Evolutionary conservation across 2,113 vertebrate genomes (phyloP), one percentile per base, ranked within the genome.

Genomic region (Nanorana parkeri): DNA sequence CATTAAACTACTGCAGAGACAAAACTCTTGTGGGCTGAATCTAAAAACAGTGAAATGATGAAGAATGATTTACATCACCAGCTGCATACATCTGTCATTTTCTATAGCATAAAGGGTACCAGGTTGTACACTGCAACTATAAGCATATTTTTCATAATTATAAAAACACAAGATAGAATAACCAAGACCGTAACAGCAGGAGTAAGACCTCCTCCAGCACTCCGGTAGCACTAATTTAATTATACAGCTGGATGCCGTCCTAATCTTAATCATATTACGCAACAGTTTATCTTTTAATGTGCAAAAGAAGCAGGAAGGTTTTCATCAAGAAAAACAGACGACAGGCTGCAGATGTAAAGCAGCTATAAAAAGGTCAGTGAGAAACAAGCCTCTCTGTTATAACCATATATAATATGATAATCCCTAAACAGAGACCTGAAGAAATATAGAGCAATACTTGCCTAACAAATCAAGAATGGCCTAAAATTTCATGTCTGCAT

Each of bases 211-310:
- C 56, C 41, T 66, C 41, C 41, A 54, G 60, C 41, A 66, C 17
- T 11, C 36, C 54, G 56, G 21, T 77, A 77, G 54, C 29, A 51
- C 75, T 64, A 61, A 80, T 80, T 69, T 47, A 47, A 69, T 80
- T 71, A 69, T 80, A 60, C 55, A 69, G 66, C 66, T 80, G 78
- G 66, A 80, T 68, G 32, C 54, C 66, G 23, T 69, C 67, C 52
- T 80, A 47, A 68, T 80, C 54, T 69, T 68, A 68, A 79, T 79
- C 66, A 68, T 47, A 60, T 61, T 54, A 69, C 66, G 51, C 66
- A 32, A 74, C 72, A 69, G 19, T 61, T 71, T 71, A 51, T 80
- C 66, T 80, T 71, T 60, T 69, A 60, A 68, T 60, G 29, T 41
- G 29, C 21, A 69, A 69, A 69, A 60, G 65, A 28, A 79, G 66